Evolutionary conservation across 2,113 vertebrate species (phyloP).

Genomic region (Laticauda colubrina): DNA sequence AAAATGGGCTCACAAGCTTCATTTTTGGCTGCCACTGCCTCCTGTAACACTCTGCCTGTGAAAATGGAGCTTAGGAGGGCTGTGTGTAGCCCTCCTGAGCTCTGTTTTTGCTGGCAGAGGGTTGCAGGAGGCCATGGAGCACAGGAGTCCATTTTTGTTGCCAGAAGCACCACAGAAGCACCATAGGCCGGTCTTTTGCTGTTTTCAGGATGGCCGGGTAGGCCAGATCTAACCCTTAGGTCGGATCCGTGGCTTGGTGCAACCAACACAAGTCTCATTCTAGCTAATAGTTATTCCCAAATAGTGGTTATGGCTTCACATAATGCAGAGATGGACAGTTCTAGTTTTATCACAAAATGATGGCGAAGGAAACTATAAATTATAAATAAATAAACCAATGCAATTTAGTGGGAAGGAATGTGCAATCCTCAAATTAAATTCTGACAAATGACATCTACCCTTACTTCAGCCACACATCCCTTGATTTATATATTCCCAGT

Average conservation of each 20-base stretch:
- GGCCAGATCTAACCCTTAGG: no score
- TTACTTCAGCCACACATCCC: background rate
- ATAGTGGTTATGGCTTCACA: background rate
- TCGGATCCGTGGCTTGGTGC: background rate
- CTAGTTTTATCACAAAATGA: background rate
- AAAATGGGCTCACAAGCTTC: no score
- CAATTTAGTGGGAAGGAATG: background rate
- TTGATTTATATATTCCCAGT: background rate
- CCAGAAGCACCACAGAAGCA: no score
- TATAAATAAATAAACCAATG: background rate
- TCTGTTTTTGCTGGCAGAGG: no score
- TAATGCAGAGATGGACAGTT: background rate
- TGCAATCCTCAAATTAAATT: background rate
- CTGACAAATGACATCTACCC: background rate
- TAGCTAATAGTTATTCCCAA: background rate
- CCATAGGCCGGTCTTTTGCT: no score
- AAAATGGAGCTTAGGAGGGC: no score
- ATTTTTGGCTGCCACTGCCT: no score
- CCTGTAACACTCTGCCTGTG: no score
- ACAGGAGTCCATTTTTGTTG: no score
- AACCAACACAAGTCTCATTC: background rate
- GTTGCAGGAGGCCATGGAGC: no score
- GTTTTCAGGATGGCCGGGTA: no score
- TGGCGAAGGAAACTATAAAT: background rate
- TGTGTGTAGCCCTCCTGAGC: no score